phyloP scores from a whole-genome alignment of 1,140 invertebrate species.

The Thalassaphorura encarpata region DNA sequence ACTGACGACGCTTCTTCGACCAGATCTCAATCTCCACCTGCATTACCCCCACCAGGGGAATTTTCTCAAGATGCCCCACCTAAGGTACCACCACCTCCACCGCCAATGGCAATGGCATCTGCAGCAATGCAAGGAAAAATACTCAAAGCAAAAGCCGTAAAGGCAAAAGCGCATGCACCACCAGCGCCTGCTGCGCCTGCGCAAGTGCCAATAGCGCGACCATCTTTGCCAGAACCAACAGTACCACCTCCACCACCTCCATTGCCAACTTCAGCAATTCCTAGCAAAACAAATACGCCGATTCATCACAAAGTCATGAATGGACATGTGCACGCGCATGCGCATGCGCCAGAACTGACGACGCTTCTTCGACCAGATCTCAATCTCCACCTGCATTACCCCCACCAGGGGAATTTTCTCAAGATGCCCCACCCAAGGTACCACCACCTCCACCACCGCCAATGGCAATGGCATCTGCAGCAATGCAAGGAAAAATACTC shows the following conservation, averaged over 20 bases:
- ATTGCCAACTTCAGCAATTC: conserved; percentile 36
- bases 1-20: too few relatives aligned
- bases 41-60: too few relatives aligned
- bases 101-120: conserved; percentile 27
- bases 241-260: conserved; percentile 59
- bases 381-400: too few relatives aligned
- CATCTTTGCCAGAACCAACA: conserved; percentile 61
- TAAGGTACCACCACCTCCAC: conserved; percentile 24
- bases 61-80: too few relatives aligned
- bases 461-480: conserved; percentile 22
- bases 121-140: conserved; percentile 9
- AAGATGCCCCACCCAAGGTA: conserved; percentile 36
- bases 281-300: too few relatives aligned
- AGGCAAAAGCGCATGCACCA: conserved; percentile 14
- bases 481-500: conserved; percentile 9
- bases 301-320: too few relatives aligned
- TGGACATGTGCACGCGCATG: too few relatives aligned
- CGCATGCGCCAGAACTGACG: too few relatives aligned
- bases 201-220: conserved; percentile 35
- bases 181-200: background rate
- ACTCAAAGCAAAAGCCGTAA: conserved; percentile 25
- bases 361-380: too few relatives aligned
- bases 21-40: too few relatives aligned
- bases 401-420: too few relatives aligned
- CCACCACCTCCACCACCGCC: conserved; percentile 28